phyloP scores from a whole-genome alignment of 2,113 vertebrate species.

The Stigmatopora nigra region DNA sequence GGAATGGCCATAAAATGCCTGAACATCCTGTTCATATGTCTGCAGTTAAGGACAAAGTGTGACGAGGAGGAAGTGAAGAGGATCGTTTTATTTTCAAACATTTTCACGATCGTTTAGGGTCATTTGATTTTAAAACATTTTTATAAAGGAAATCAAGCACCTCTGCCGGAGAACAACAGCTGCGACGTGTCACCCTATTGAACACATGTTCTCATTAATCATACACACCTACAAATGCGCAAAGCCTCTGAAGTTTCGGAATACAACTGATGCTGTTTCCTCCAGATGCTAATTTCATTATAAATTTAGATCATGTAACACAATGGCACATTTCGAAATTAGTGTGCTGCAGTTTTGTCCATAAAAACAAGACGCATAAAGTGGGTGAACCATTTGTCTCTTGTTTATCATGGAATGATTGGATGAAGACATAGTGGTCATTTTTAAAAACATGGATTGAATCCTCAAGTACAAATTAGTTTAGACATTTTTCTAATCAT shows the following conservation, averaged over 20 bases:
- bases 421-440: background rate
- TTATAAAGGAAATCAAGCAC: background rate
- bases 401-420: background rate
- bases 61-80: background rate
- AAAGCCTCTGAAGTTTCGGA: background rate
- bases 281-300: background rate
- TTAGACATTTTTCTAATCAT: background rate
- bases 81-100: background rate
- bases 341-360: background rate
- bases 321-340: background rate
- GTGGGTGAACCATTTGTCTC: no score
- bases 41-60: background rate
- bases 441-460: background rate
- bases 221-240: background rate
- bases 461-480: background rate
- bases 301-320: background rate
- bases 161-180: background rate
- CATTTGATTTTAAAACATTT: background rate
- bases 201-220: background rate
- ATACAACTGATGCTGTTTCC: background rate
- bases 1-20: conserved; percentile 36
- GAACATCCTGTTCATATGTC: conserved; percentile 8
- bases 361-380: background rate
- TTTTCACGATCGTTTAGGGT: background rate
- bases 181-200: background rate